Percentiles rank a stretch among this genome's conserved stretches.
Conservation (phyloP, 2,888 invertebrate genomes). For the Tipula confusa region DNA sequence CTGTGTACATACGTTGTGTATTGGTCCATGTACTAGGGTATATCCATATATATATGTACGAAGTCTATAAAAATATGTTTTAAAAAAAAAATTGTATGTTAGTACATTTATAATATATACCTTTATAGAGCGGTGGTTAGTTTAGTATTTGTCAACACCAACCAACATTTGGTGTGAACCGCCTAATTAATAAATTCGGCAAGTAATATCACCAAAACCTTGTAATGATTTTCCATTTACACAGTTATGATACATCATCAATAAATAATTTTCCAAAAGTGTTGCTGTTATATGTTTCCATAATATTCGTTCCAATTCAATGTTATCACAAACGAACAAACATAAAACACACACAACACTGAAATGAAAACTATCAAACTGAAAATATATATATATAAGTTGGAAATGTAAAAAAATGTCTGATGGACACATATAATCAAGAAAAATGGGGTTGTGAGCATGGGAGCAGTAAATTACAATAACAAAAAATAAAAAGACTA, state of each 20-base stretch:
- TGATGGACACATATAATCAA: conserved; percentile 25
- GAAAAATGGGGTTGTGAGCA: conserved; percentile 25
- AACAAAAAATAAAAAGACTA: conserved; percentile 3
- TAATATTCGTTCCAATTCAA: background rate
- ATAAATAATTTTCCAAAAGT: background rate
- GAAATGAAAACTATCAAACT: background rate
- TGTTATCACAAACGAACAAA: background rate
- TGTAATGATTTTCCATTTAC: background rate
- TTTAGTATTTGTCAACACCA: too few relatives aligned
- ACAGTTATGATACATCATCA: background rate
- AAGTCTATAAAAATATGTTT: background rate
- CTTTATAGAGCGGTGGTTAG: background rate
- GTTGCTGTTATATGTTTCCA: background rate
- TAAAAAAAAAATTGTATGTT: conserved; percentile 25
- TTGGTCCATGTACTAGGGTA: background rate
- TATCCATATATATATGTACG: background rate
- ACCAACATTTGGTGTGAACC: too few relatives aligned
- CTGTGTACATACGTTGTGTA: background rate
- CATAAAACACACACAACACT: background rate
- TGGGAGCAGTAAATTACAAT: conserved; percentile 20
- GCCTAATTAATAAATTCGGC: too few relatives aligned
- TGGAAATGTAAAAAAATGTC: background rate
- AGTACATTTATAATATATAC: background rate
- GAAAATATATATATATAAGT: background rate
- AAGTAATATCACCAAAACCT: background rate